phyloP scores from a whole-genome alignment of 2,113 vertebrate species.

The Carettochelys insculpta region DNA sequence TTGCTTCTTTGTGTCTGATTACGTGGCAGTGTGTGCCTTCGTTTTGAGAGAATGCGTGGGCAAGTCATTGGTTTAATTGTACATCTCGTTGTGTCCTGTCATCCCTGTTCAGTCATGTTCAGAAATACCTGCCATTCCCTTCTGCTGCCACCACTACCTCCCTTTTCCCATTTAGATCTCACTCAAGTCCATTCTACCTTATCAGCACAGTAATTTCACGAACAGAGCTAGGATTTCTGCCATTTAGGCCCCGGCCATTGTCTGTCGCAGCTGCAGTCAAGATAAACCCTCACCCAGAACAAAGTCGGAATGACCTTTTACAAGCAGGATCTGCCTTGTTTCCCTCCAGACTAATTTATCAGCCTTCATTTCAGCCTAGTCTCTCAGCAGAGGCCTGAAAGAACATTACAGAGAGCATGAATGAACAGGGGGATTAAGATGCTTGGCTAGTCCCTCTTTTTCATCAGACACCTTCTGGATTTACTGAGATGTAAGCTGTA shows the following conservation, averaged over 20 bases:
- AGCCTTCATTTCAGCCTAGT: conserved; percentile 76
- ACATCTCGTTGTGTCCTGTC: conserved; percentile 73
- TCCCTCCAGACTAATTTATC: conserved; percentile 89
- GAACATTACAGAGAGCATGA: conserved; percentile 81
- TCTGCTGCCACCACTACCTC: conserved; percentile 53
- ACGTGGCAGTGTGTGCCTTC: background rate
- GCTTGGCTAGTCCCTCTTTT: conserved; percentile 81
- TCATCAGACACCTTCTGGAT: conserved; percentile 79
- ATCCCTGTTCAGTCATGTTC: conserved; percentile 66
- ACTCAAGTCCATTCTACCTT: conserved; percentile 89
- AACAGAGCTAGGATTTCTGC: conserved; percentile 95
- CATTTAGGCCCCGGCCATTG: conserved; percentile 91
- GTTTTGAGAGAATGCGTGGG: conserved; percentile 37
- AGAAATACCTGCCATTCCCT: conserved; percentile 70
- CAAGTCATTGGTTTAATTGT: conserved; percentile 62
- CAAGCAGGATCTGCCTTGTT: conserved; percentile 90
- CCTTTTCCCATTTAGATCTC: conserved; percentile 85
- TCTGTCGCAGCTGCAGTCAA: conserved; percentile 90
- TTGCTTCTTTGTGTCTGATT: conserved; percentile 16
- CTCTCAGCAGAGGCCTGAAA: conserved; percentile 78
- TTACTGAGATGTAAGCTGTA: conserved; percentile 59
- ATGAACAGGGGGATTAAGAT: conserved; percentile 87
- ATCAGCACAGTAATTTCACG: conserved; percentile 91
- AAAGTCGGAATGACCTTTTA: conserved; percentile 96
- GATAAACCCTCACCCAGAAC: conserved; percentile 99